Percentiles rank a stretch among this genome's conserved stretches.
Conservation (phyloP, 2,113 vertebrate species). For the Microtus pennsylvanicus region DNA sequence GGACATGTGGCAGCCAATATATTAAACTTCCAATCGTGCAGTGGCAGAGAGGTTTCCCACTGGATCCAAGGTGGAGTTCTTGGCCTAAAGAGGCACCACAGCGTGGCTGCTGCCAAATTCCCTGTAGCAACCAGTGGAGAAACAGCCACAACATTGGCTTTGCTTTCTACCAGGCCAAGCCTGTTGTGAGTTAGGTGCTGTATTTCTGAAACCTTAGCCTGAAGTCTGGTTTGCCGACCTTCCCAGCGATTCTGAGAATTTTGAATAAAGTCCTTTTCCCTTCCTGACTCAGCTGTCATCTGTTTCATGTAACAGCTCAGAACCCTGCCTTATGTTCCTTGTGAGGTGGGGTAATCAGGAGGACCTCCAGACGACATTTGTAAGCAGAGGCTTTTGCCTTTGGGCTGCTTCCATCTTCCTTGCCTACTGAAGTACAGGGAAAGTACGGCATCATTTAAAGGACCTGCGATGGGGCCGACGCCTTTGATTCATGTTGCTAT, state of each 20-base stretch:
- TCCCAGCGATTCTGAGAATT: constrained; percentile 56
- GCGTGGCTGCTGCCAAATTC: constrained; percentile 40
- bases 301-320: constrained; percentile 4
- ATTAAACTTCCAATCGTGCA: constrained; percentile 30
- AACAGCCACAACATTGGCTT: neutral
- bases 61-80: neutral
- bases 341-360: neutral
- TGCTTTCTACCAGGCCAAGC: constrained; percentile 44
- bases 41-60: neutral
- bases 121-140: neutral
- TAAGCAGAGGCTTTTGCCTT: neutral
- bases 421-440: neutral
- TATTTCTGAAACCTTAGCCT: constrained; percentile 56
- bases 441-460: neutral
- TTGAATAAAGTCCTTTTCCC: constrained; percentile 22
- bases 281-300: neutral
- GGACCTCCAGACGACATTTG: neutral
- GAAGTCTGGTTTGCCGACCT: neutral
- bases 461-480: too few species aligned
- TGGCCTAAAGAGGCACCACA: constrained; percentile 24
- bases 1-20: neutral
- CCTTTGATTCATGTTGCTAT: neutral
- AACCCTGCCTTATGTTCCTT: constrained; percentile 2
- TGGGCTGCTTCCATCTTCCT: neutral
- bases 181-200: constrained; percentile 48